These are phyloP conservation scores for Drosophila testacea DNA, from an alignment of 2,888 invertebrate species.

Conservation along the genomic window DNA sequence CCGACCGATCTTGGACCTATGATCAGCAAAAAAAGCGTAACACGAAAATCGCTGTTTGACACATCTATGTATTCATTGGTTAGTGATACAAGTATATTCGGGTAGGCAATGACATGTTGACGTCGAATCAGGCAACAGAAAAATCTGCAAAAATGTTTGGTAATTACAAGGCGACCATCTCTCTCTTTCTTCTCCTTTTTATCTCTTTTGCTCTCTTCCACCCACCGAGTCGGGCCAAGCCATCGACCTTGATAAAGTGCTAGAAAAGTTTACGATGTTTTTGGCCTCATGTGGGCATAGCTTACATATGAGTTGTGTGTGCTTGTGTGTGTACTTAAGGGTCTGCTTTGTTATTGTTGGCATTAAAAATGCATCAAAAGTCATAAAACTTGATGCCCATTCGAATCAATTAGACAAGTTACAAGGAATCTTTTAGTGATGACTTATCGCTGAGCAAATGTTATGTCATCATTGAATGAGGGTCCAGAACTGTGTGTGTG, in stretches of 20 bases:
- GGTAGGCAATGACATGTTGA: slow-evolving; percentile 13
- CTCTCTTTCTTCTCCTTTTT: too few relatives aligned
- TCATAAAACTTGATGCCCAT: slow-evolving; percentile 41
- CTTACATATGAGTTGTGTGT: slow-evolving; percentile 5
- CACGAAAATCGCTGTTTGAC: too few relatives aligned
- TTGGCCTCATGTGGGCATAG: slow-evolving; percentile 33
- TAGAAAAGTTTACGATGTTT: slow-evolving; percentile 48
- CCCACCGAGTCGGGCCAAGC: background rate
- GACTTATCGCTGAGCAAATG: slow-evolving; percentile 51
- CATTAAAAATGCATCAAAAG: slow-evolving; percentile 64
- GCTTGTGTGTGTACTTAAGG: slow-evolving; percentile 8
- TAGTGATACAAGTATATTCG: background rate
- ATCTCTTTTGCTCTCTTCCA: background rate
- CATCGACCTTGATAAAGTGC: slow-evolving; percentile 44
- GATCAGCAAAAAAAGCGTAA: too few relatives aligned
- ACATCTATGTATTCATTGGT: too few relatives aligned
- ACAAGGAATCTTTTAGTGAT: slow-evolving; percentile 23
- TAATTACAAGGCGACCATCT: slow-evolving; percentile 25
- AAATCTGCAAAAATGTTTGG: slow-evolving; percentile 37
- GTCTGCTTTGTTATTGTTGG: slow-evolving; percentile 20
- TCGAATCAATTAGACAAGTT: slow-evolving; percentile 55
- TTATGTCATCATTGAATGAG: slow-evolving; percentile 45
- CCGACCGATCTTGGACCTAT: too few relatives aligned
- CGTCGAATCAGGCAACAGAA: background rate
- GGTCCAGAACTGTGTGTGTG: slow-evolving; percentile 10